Percentiles rank a stretch among this genome's conserved stretches.
Conservation (phyloP, 2,888 invertebrate genomes). For the Acronicta leporina region DNA sequence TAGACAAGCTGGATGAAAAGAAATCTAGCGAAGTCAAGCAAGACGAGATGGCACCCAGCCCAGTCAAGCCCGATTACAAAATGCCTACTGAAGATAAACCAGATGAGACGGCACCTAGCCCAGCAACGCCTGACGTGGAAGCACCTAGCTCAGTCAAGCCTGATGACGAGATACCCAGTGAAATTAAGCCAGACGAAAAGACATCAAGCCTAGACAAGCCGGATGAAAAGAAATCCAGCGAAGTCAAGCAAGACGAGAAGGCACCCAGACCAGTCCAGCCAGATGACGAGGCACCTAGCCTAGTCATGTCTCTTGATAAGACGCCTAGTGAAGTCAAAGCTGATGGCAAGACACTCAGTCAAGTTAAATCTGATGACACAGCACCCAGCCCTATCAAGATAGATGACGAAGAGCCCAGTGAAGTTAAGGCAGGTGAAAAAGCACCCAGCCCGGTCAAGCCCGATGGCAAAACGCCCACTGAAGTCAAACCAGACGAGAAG, state of each 20-base stretch:
- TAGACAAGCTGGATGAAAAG: conserved; percentile 12
- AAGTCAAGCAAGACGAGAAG: neutral
- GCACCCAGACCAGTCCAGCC: neutral
- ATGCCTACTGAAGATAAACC: too few relatives aligned
- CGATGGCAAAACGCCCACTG: conserved; percentile 1
- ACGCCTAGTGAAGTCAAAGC: conserved; percentile 2
- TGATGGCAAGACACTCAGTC: conserved; percentile 16
- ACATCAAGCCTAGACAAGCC: conserved; percentile 19
- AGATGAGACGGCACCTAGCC: neutral
- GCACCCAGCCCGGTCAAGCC: conserved; percentile 3
- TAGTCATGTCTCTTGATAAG: neutral
- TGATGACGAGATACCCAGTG: neutral
- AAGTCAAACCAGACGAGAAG: conserved; percentile 12
- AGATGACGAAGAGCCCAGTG: conserved; percentile 12
- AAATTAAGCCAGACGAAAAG: conserved; percentile 3
- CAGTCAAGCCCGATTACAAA: conserved; percentile 17
- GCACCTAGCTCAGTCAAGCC: neutral
- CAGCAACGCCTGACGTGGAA: neutral
- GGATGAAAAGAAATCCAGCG: conserved; percentile 22
- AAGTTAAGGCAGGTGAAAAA: conserved; percentile 21
- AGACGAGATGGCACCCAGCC: neutral
- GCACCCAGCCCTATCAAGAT: neutral
- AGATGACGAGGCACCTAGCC: conserved; percentile 1
- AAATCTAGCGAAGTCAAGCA: conserved; percentile 20
- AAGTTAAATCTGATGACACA: conserved; percentile 6